phyloP scores from a whole-genome alignment of 2,797 vertebrate genomes.

The Anabas testudineus region DNA sequence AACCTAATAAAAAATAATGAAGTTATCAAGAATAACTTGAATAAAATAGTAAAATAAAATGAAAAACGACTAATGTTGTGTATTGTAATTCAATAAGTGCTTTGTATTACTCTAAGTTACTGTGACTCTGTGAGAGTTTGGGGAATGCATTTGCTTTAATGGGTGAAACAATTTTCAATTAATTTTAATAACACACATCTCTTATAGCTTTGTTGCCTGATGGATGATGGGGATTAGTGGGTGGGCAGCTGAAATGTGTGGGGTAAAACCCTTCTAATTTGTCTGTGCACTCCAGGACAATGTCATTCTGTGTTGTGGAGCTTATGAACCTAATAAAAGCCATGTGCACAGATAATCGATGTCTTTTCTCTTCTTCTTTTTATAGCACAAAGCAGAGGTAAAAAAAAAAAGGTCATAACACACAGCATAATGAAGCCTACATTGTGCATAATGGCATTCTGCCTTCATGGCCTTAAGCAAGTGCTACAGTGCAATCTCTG shows the following conservation, averaged over 20 bases:
- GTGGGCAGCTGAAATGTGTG: conserved; percentile 41
- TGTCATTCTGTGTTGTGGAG: background rate
- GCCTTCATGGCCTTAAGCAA: conserved; percentile 57
- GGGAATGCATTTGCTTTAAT: conserved; percentile 40
- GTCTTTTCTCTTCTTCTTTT: conserved; percentile 34
- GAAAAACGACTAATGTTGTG: no score
- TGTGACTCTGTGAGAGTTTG: conserved; percentile 20
- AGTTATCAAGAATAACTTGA: no score
- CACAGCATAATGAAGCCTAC: conserved; percentile 47
- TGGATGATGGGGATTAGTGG: conserved; percentile 49
- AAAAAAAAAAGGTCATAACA: conserved; percentile 45
- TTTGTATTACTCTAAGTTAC: no score
- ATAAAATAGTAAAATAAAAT: no score
- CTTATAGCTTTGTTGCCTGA: conserved; percentile 39
- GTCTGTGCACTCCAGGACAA: conserved; percentile 17
- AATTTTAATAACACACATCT: conserved; percentile 49
- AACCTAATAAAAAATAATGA: background rate
- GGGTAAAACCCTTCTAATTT: conserved; percentile 17
- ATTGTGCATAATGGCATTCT: conserved; percentile 62
- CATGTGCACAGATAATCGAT: conserved; percentile 41
- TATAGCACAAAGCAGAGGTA: conserved; percentile 23
- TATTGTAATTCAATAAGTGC: no score
- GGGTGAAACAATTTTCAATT: conserved; percentile 52
- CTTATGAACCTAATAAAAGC: conserved; percentile 34
- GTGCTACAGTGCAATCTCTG: conserved; percentile 52